phyloP scores from a whole-genome alignment of 2,888 invertebrate genomes.

The Agrotis ipsilon region DNA sequence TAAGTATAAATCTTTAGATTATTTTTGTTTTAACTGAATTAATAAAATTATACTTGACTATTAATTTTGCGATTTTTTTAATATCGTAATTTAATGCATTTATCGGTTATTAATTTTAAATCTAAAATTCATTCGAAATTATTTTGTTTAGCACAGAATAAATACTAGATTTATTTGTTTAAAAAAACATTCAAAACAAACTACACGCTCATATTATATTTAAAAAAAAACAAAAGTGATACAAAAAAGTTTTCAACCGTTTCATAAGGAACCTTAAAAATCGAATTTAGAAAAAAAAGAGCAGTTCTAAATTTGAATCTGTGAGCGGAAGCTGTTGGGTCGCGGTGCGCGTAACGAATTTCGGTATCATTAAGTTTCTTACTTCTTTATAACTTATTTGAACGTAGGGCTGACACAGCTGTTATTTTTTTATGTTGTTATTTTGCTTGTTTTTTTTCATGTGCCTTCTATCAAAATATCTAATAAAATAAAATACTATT shows the following conservation, averaged over 20 bases:
- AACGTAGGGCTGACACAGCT: conserved; percentile 67
- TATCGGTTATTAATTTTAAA: not conserved
- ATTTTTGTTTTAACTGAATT: conserved; percentile 16
- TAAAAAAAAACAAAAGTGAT: too few species aligned
- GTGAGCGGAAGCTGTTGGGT: conserved; percentile 85
- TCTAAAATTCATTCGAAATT: too few species aligned
- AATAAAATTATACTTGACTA: not conserved
- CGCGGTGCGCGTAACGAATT: conserved; percentile 85
- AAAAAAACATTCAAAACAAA: too few species aligned
- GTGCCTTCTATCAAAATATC: too few species aligned
- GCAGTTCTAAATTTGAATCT: conserved; percentile 84
- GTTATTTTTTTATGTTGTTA: not conserved
- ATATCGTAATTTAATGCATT: not conserved
- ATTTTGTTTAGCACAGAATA: too few species aligned
- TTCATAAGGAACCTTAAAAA: conserved; percentile 63
- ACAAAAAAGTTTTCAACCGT: not conserved
- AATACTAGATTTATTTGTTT: too few species aligned
- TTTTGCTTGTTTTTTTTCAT: too few species aligned
- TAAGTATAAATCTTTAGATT: conserved; percentile 6
- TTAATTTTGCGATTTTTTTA: not conserved
- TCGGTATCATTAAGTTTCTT: conserved; percentile 84
- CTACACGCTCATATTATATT: too few species aligned
- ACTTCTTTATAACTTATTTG: conserved; percentile 77
- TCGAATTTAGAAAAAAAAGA: conserved; percentile 71
- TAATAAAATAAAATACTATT: too few species aligned